These are phyloP conservation scores for Vireo griseus DNA, from an alignment of 2,797 vertebrate genomes.

Conservation along the genomic window DNA sequence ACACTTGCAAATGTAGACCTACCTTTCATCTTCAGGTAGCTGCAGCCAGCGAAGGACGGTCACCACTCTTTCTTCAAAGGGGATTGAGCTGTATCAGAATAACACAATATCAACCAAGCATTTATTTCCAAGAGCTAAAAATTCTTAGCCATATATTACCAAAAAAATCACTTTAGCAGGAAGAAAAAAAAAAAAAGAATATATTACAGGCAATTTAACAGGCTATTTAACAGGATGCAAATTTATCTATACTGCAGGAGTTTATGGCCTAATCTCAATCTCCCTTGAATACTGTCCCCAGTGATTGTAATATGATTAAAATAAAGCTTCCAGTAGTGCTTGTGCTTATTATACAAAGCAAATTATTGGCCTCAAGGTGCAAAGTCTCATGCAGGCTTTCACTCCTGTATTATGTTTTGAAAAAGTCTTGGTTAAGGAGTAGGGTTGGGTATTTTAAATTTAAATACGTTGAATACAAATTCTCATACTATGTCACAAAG, in stretches of 20 bases:
- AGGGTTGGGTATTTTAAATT: not conserved
- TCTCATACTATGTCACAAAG: not conserved
- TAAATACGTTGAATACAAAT: not conserved
- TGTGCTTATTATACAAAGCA: not conserved
- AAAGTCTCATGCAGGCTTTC: not conserved
- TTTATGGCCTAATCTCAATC: not conserved
- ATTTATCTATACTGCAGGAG: not conserved
- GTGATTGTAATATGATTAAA: not conserved
- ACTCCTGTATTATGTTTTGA: not conserved
- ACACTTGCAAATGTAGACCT: not conserved
- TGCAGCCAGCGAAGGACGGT: conserved; percentile 84
- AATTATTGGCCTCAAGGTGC: not conserved
- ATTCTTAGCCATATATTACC: not conserved
- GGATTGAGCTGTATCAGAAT: conserved; percentile 71
- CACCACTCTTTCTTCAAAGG: conserved; percentile 83
- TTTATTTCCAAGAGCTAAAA: not conserved
- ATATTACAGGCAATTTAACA: not conserved
- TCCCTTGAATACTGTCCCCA: not conserved
- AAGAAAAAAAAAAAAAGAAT: not conserved
- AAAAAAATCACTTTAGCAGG: not conserved
- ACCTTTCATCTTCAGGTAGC: conserved; percentile 85
- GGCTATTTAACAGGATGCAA: not conserved
- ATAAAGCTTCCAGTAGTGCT: not conserved
- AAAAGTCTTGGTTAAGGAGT: not conserved
- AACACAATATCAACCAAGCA: not conserved